phyloP scores from a whole-genome alignment of 1,140 invertebrate species.

The Cotesia glomerata region DNA sequence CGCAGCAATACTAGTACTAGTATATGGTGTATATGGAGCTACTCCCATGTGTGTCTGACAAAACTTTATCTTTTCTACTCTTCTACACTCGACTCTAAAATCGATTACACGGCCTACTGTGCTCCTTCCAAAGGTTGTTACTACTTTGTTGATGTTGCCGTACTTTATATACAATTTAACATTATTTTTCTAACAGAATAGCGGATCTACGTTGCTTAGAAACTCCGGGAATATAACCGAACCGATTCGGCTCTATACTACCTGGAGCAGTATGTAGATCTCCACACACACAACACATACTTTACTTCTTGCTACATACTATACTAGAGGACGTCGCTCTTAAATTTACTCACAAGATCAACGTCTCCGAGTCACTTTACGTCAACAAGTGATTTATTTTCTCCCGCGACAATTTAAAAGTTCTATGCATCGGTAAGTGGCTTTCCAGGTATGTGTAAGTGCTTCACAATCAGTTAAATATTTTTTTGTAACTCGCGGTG shows the following conservation, averaged over 20 bases:
- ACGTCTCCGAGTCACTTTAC: conserved; percentile 11
- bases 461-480: too few relatives aligned
- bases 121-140: too few relatives aligned
- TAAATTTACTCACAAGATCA: not conserved
- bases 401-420: conserved; percentile 24
- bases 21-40: too few relatives aligned
- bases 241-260: too few relatives aligned
- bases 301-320: too few relatives aligned
- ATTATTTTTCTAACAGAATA: too few relatives aligned
- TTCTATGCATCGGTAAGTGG: conserved; percentile 27
- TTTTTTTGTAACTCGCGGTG: too few relatives aligned
- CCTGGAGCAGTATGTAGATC: too few relatives aligned
- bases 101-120: not conserved
- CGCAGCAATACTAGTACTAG: not conserved
- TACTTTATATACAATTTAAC: too few relatives aligned
- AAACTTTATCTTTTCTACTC: not conserved
- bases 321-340: not conserved
- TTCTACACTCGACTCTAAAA: not conserved
- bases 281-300: too few relatives aligned
- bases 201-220: too few relatives aligned
- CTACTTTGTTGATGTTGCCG: not conserved
- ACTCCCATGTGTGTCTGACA: not conserved
- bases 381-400: conserved; percentile 14
- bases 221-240: too few relatives aligned
- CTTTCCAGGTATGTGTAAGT: not conserved